A percentile compares a stretch with the other conserved stretches of the same genome.
Evolutionary conservation across 1,140 invertebrate genomes (phyloP).

Genomic region (Philopotamus ludificatus): DNA sequence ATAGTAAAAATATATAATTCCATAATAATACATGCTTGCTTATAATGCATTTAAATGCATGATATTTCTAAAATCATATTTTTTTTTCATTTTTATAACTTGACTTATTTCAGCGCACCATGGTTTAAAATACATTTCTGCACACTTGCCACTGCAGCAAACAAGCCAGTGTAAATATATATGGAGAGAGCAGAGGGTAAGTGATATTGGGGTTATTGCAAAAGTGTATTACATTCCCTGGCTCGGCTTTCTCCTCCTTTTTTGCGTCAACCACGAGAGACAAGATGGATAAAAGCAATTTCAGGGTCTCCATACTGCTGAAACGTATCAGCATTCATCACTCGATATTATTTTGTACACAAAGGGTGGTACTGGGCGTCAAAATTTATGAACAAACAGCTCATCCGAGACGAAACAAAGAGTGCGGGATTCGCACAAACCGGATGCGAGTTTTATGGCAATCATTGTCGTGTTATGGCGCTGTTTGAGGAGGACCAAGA

Average conservation of each 20-base stretch:
- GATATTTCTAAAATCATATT: no score
- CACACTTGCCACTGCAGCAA: not conserved
- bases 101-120: no score
- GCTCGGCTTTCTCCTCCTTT: not conserved
- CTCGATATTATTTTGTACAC: conserved; percentile 19
- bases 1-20: no score
- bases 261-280: conserved; percentile 1
- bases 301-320: not conserved
- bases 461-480: conserved; percentile 1
- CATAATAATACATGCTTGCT: no score
- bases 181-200: not conserved
- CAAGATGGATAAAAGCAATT: conserved; percentile 24
- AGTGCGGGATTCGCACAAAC: not conserved
- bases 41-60: no score
- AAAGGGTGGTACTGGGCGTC: conserved; percentile 1
- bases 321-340: conserved; percentile 22
- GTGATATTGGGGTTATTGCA: conserved; percentile 26
- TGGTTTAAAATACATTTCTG: no score
- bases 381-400: conserved; percentile 25
- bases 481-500: not conserved
- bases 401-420: conserved; percentile 8
- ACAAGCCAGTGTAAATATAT: not conserved
- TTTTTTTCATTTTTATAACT: no score
- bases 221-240: conserved; percentile 19
- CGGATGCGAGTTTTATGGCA: not conserved